These are phyloP conservation scores for Ctenopoma kingsleyae DNA, from an alignment of 2,797 vertebrate species.

Conservation along the genomic window DNA sequence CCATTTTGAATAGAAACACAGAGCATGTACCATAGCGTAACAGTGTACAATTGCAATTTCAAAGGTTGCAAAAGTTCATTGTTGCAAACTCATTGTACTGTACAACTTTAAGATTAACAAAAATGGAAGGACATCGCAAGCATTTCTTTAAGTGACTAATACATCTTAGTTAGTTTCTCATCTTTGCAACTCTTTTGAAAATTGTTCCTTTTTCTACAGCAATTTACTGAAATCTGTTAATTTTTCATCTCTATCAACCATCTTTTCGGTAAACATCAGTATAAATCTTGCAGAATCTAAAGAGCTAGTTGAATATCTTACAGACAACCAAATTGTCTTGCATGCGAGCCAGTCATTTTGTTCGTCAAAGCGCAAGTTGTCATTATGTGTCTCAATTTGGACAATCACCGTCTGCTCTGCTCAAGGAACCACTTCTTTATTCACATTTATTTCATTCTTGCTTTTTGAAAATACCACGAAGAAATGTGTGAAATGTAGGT, in stretches of 20 bases:
- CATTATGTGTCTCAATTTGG: constrained; percentile 2
- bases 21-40: not conserved
- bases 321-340: constrained; percentile 5
- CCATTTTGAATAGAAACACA: constrained; percentile 33
- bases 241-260: not conserved
- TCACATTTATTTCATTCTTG: not conserved
- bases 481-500: constrained; percentile 16
- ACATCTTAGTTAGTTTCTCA: constrained; percentile 10
- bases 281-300: not conserved
- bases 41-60: not conserved
- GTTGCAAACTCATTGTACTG: constrained; percentile 4
- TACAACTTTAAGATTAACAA: constrained; percentile 1
- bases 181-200: constrained; percentile 3
- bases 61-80: no score
- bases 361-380: constrained; percentile 20
- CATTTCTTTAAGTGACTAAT: constrained; percentile 16
- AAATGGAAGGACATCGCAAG: constrained; percentile 10
- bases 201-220: not conserved
- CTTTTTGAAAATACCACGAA: constrained; percentile 10
- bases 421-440: constrained; percentile 6
- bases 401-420: constrained; percentile 1
- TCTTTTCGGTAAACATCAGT: constrained; percentile 14
- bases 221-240: constrained; percentile 1
- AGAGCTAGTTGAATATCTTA: constrained; percentile 17
- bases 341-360: constrained; percentile 7